phyloP scores from a whole-genome alignment of 2,888 invertebrate genomes.

The Dryomyza anilis region DNA sequence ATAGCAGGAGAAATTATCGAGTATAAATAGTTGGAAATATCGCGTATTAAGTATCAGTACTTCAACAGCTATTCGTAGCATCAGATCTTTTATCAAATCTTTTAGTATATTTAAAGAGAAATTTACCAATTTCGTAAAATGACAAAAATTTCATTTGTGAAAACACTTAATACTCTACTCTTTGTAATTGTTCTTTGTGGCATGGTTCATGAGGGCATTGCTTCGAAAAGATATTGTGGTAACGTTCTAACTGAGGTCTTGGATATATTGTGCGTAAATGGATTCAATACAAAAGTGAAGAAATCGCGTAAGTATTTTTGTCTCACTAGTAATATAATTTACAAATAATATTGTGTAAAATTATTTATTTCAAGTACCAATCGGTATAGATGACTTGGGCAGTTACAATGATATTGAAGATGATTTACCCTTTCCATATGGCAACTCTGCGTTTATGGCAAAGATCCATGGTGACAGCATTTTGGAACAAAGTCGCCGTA shows the following conservation, averaged over 20 bases:
- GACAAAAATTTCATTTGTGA: too few species aligned
- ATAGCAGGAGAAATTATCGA: too few species aligned
- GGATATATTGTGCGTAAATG: conserved; percentile 38
- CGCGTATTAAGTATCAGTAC: neutral
- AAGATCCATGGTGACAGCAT: conserved; percentile 32
- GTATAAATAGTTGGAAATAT: conserved; percentile 13
- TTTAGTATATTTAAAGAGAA: too few species aligned
- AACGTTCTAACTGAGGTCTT: conserved; percentile 38
- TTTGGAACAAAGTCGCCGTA: conserved; percentile 43
- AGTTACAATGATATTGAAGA: conserved; percentile 35
- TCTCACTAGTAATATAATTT: neutral
- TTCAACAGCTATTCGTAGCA: neutral
- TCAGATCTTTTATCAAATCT: too few species aligned
- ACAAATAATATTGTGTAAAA: too few species aligned
- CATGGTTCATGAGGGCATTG: neutral
- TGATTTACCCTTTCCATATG: conserved; percentile 19
- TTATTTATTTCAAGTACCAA: too few species aligned
- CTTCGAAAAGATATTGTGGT: conserved; percentile 41
- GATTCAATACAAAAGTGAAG: conserved; percentile 44
- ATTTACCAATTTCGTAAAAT: too few species aligned
- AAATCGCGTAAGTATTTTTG: conserved; percentile 35
- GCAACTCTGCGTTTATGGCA: conserved; percentile 38
- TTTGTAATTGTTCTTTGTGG: conserved; percentile 1
- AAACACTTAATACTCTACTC: conserved; percentile 1
- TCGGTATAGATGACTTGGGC: too few species aligned